phyloP scores from a whole-genome alignment of 2,888 invertebrate species.

The Drosophila tanythrix region DNA sequence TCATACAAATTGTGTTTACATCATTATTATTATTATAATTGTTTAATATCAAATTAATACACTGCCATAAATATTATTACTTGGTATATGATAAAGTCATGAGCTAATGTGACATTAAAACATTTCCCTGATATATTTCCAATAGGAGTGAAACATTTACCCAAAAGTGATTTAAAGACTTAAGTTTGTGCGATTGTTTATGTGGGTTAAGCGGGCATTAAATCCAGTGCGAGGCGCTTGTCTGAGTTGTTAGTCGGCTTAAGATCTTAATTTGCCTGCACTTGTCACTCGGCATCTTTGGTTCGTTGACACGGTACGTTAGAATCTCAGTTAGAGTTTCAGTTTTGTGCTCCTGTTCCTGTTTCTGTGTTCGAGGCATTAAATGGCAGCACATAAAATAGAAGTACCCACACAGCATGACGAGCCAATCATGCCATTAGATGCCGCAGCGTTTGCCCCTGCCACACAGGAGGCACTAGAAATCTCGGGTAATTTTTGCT shows the following conservation, averaged over 20 bases:
- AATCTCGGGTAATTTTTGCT: constrained; percentile 43
- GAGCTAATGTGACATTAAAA: not conserved
- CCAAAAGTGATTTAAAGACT: constrained; percentile 6
- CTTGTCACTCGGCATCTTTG: constrained; percentile 17
- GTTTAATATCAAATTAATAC: no score
- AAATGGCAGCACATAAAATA: constrained; percentile 60
- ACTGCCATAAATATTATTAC: not conserved
- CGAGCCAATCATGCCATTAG: constrained; percentile 49
- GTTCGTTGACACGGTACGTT: constrained; percentile 2
- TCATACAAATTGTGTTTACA: not conserved
- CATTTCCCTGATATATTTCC: rapidly evolving
- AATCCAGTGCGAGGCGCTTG: constrained; percentile 16
- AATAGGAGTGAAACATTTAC: not conserved
- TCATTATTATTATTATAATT: not conserved
- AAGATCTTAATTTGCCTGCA: constrained; percentile 45
- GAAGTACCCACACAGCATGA: constrained; percentile 30
- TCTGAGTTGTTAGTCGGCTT: constrained; percentile 46
- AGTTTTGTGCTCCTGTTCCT: constrained; percentile 12
- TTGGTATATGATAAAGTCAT: no score
- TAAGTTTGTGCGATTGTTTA: constrained; percentile 15
- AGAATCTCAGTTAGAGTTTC: constrained; percentile 11
- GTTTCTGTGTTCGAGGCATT: constrained; percentile 25
- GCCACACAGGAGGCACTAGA: constrained; percentile 8
- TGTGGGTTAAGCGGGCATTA: constrained; percentile 50
- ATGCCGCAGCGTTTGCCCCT: constrained; percentile 15